Evolutionary conservation across 2,888 invertebrate species (phyloP).

Genomic region (Scaptomyza flava): DNA sequence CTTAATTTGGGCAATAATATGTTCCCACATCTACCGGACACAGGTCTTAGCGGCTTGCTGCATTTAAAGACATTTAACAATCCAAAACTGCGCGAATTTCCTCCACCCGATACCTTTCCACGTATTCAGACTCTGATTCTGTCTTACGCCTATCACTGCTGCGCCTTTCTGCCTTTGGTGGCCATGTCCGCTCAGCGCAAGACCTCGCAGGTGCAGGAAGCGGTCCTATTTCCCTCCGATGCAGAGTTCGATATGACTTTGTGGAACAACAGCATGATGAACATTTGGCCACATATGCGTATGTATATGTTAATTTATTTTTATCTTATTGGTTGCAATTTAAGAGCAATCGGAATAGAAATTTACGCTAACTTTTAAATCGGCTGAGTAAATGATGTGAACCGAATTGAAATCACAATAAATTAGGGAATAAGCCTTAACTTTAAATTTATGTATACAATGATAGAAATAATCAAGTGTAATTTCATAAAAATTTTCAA

Average conservation of each 20-base stretch:
- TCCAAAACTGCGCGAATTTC: conserved; percentile 93
- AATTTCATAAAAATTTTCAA: no score
- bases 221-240: conserved; percentile 89
- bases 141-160: conserved; percentile 98
- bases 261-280: conserved; percentile 92
- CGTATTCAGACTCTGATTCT: conserved; percentile 92
- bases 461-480: no score
- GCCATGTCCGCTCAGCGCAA: conserved; percentile 85
- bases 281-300: conserved; percentile 94
- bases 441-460: no score
- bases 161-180: conserved; percentile 91
- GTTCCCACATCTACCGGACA: conserved; percentile 92
- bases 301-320: conserved; percentile 83
- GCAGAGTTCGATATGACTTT: conserved; percentile 90
- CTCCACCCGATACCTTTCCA: conserved; percentile 93
- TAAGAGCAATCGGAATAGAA: no score
- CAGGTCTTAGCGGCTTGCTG: conserved; percentile 91
- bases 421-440: no score
- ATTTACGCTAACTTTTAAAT: no score
- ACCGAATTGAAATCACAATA: no score
- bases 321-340: neutral
- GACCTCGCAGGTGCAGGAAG: conserved; percentile 86
- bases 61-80: conserved; percentile 97
- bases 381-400: no score
- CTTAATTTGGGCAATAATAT: conserved; percentile 96